Conservation (phyloP, 2,888 invertebrate species). For the Rotaria socialis region DNA sequence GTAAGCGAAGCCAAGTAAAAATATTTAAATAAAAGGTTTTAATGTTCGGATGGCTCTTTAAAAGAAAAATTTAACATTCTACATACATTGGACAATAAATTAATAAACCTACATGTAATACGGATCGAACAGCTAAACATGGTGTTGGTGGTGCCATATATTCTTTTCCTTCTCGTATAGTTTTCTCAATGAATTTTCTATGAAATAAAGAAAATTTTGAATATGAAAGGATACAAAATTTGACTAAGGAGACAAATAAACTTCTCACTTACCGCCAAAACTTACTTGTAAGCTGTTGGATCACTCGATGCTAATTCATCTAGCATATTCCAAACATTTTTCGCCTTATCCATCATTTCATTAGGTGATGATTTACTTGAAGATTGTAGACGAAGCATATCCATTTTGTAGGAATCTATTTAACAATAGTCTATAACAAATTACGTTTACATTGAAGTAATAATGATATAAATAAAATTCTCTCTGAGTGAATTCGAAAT, state of each 20-base stretch:
- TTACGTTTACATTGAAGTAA: no score
- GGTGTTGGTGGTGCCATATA: slow-evolving; percentile 27
- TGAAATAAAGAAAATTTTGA: not conserved
- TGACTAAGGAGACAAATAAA: not conserved
- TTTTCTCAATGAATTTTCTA: slow-evolving; percentile 20
- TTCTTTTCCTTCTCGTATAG: slow-evolving; percentile 29
- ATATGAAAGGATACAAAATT: not conserved
- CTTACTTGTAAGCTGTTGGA: slow-evolving; percentile 36
- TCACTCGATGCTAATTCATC: slow-evolving; percentile 31
- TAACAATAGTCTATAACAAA: not conserved
- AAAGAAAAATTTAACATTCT: not conserved
- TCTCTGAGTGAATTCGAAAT: no score
- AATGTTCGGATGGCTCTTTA: not conserved
- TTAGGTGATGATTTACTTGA: not conserved
- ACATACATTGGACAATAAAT: not conserved
- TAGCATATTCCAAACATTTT: slow-evolving; percentile 18
- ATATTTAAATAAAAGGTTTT: not conserved
- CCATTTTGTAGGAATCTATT: not conserved
- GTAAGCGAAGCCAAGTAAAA: slow-evolving; percentile 12
- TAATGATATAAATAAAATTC: no score
- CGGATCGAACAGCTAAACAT: not conserved
- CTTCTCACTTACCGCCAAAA: not conserved
- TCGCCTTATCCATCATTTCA: not conserved
- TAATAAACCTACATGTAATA: not conserved
- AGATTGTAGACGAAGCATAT: not conserved